A percentile compares a stretch with the other conserved stretches of the same genome.
phyloP scores from a whole-genome alignment of 2,888 invertebrate species.

The Lottia gigantea region DNA sequence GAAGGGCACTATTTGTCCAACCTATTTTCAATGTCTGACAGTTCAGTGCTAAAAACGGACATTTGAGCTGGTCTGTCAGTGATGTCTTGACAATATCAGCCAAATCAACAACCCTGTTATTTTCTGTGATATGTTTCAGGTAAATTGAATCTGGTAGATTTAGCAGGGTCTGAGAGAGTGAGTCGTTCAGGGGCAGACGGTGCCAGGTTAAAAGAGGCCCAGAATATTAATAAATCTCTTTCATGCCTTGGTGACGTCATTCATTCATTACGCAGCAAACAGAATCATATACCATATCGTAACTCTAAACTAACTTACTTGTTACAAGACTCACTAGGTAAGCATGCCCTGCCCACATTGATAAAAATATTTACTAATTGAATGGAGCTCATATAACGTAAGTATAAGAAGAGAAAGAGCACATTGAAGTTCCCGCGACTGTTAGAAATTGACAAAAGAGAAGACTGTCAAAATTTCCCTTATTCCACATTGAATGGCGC shows the following conservation, averaged over 20 bases:
- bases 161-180: constrained; percentile 71
- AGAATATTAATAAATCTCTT: constrained; percentile 72
- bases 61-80: no score
- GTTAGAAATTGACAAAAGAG: no score
- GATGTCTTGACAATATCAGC: not conserved
- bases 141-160: constrained; percentile 70
- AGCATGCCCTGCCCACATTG: constrained; percentile 31
- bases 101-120: no score
- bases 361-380: no score
- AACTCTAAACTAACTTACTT: constrained; percentile 72
- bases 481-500: no score
- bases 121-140: constrained; percentile 41
- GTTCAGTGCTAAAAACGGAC: no score
- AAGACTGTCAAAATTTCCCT: no score
- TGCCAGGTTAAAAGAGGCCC: constrained; percentile 71
- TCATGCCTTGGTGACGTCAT: constrained; percentile 72
- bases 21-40: no score
- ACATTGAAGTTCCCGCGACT: no score
- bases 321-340: constrained; percentile 72
- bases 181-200: constrained; percentile 70
- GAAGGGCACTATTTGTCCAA: no score
- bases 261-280: constrained; percentile 70
- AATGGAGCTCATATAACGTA: no score
- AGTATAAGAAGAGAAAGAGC: no score
- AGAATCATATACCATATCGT: constrained; percentile 71